Conservation (phyloP, 2,113 vertebrate genomes). For the Phyllostomus discolor region DNA sequence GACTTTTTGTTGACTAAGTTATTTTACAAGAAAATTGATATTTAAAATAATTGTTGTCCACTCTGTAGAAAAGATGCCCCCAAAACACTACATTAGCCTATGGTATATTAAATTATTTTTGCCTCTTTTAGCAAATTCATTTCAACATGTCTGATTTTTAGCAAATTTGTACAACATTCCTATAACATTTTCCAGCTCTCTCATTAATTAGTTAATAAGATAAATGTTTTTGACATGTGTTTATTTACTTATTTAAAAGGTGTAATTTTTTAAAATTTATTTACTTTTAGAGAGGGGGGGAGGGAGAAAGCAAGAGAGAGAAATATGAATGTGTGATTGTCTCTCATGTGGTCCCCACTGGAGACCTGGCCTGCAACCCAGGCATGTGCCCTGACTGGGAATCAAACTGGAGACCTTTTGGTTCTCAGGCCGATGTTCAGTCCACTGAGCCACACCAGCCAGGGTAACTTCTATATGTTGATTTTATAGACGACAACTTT, state of each 20-base stretch:
- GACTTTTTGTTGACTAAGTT: neutral
- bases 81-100: neutral
- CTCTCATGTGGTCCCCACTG: no score
- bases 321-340: no score
- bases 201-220: constrained; percentile 13
- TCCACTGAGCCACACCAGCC: no score
- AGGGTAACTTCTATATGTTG: no score
- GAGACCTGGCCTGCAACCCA: no score
- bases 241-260: no score
- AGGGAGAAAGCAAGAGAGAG: no score
- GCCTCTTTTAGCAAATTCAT: neutral
- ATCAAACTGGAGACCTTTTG: no score
- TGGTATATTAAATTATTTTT: neutral
- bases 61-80: neutral
- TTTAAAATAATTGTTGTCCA: constrained; percentile 8
- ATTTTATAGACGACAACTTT: neutral
- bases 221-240: neutral
- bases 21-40: constrained; percentile 15
- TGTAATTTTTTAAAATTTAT: no score
- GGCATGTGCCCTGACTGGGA: no score
- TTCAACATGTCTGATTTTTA: neutral
- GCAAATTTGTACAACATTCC: neutral
- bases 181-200: neutral
- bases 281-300: no score
- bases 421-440: no score